Percentiles rank a stretch among this genome's conserved stretches.
phyloP scores from a whole-genome alignment of 30 jellyfish, hydroid and myxozoan genomes.

The Cassiopea andromeda region DNA sequence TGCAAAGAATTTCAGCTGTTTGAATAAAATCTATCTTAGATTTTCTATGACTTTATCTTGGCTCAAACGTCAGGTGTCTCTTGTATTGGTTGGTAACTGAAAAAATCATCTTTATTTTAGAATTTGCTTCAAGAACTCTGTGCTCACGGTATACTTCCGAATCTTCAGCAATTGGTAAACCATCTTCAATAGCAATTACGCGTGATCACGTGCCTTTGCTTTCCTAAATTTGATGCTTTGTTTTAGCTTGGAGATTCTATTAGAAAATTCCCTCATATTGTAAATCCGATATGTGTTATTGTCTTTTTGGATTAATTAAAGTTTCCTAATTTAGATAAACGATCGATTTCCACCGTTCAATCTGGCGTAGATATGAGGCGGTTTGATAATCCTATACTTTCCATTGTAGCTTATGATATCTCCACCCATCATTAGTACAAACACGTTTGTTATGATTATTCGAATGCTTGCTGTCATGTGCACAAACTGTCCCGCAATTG shows the following conservation, averaged over 20 bases:
- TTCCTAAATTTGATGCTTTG: not conserved
- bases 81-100: not conserved
- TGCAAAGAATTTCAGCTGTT: too few species aligned
- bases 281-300: too few species aligned
- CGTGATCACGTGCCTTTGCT: not conserved
- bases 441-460: constrained; percentile 90
- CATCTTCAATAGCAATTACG: not conserved
- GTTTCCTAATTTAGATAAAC: too few species aligned
- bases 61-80: not conserved
- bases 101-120: not conserved
- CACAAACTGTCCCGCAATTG: constrained; percentile 89
- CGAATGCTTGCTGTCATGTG: constrained; percentile 98
- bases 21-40: not conserved
- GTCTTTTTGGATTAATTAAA: too few species aligned
- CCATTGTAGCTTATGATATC: constrained; percentile 65
- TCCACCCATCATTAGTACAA: constrained; percentile 91
- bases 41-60: not conserved
- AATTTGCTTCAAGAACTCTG: constrained; percentile 80
- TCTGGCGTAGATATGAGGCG: too few species aligned
- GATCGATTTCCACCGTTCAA: too few species aligned
- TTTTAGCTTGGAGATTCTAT: too few species aligned
- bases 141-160: constrained; percentile 85
- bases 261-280: too few species aligned
- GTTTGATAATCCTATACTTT: not conserved
- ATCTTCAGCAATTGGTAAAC: constrained; percentile 90